A percentile compares a stretch with the other conserved stretches of the same genome.
phyloP scores from a whole-genome alignment of 2,888 invertebrate species.

The Willowsia nigromaculata region DNA sequence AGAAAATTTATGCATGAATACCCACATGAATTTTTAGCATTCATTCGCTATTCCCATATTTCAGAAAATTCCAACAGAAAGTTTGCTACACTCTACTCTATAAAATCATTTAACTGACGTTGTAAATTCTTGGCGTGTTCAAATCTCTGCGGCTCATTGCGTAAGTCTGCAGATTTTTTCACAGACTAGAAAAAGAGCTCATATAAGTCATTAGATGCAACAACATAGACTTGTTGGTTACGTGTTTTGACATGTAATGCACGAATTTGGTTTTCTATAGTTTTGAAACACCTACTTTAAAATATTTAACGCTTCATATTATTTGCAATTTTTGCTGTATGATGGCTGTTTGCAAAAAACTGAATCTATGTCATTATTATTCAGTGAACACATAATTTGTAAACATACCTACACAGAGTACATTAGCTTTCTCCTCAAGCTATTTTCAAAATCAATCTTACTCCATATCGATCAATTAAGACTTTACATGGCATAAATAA shows the following conservation, averaged over 20 bases:
- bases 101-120: slow-evolving; percentile 4
- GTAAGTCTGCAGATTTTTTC: neutral
- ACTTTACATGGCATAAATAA: neutral
- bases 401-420: neutral
- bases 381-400: no score
- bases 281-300: no score
- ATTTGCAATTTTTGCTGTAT: no score
- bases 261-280: no score
- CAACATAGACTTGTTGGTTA: neutral
- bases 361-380: no score
- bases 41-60: neutral
- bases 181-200: neutral
- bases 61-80: neutral
- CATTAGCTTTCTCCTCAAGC: slow-evolving; percentile 29
- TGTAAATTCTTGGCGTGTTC: slow-evolving; percentile 20
- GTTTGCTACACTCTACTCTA: no score
- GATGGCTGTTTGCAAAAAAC: no score
- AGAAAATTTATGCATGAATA: no score
- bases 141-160: slow-evolving; percentile 40
- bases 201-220: neutral
- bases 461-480: slow-evolving; percentile 63
- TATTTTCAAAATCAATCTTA: slow-evolving; percentile 56
- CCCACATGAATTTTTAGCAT: no score
- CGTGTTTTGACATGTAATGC: no score
- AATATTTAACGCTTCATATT: no score